Evolutionary conservation across 2,888 invertebrate genomes (phyloP), one percentile per base, ranked within the genome.

Genomic region (Stenotaenia linearis): DNA sequence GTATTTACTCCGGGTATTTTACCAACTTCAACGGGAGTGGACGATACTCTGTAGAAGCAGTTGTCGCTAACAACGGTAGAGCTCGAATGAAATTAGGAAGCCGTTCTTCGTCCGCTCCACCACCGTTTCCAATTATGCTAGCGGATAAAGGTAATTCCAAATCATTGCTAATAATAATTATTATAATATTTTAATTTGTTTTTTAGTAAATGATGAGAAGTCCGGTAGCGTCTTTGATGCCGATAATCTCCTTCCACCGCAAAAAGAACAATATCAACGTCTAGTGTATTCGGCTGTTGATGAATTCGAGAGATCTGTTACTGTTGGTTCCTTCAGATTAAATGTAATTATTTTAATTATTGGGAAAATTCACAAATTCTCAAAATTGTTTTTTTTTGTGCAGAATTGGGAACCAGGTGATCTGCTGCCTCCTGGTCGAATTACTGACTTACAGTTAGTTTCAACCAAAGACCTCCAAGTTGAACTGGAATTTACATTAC

Each of bases 1-100:
- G 86, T 0, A 83, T 86, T 9, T 86, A 86, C 81, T 85, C 86
- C 9, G 83, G 84, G 1, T 85, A 83, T 77, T 85, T 84, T 81
- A 82, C 84, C 9, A 80, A 83, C 32, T 83, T 84, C 25, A 82
- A 82, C 18, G 82, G 81, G 4, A 82, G 82, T 78, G 86, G 86
- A 4, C 79, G 83, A 12, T 85, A 85, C 82, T 84, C 83, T 28
- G 84, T 85, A 4, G 83, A 82, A 15, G 83, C 85, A 23, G 80
- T 81, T 10, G 82, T 83, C 15, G 79, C 84, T 1, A 82, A 82
- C 40, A 83, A 82, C 78, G 83, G 82, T 2, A 80, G 81, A 74
- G 83, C 83, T 5, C 80, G 79, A 75, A 75, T 82, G 12, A 81
- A 81, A 35, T 10, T 81, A 9, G 80, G 80, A 9, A 56, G 77